phyloP scores from a whole-genome alignment of 37 sponge, comb jelly and placozoan species.

The Beroe forskalii region DNA sequence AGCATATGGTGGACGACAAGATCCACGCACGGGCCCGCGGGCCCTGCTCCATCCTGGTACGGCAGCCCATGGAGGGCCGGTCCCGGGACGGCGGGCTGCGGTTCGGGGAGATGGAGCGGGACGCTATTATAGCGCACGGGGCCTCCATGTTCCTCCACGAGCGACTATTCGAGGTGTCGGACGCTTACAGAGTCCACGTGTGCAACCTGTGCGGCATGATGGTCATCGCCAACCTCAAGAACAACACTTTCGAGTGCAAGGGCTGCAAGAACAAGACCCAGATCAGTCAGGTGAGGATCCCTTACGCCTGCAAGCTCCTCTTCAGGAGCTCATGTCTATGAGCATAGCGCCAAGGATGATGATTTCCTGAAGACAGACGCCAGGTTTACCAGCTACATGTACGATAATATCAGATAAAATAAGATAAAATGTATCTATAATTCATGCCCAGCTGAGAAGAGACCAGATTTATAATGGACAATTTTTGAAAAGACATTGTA shows the following conservation, averaged over 20 bases:
- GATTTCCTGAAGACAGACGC: constrained; percentile 68
- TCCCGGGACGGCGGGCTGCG: constrained; percentile 98
- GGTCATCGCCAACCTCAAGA: constrained; percentile 93
- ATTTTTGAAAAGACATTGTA: too few species aligned
- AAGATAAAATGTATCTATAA: too few species aligned
- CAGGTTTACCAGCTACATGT: too few species aligned
- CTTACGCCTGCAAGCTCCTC: constrained; percentile 97
- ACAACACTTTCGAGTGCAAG: constrained; percentile 89
- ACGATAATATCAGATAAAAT: too few species aligned
- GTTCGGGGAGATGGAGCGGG: constrained; percentile 99
- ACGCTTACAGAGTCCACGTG: constrained; percentile 90
- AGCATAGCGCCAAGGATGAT: constrained; percentile 96
- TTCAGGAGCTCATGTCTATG: constrained; percentile 99
- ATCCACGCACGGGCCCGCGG: constrained; percentile 98
- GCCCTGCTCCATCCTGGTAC: constrained; percentile 90
- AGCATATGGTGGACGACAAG: constrained; percentile 99
- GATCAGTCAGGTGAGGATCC: constrained; percentile 96
- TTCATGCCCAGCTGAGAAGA: too few species aligned
- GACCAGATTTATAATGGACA: too few species aligned
- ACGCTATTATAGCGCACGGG: constrained; percentile 99
- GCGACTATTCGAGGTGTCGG: constrained; percentile 89
- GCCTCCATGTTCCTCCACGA: constrained; percentile 99
- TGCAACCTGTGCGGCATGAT: constrained; percentile 98
- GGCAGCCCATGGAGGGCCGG: constrained; percentile 99
- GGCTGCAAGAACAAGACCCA: constrained; percentile 99